Conservation (phyloP, 2,113 vertebrate genomes). For the Eulemur rufifrons region DNA sequence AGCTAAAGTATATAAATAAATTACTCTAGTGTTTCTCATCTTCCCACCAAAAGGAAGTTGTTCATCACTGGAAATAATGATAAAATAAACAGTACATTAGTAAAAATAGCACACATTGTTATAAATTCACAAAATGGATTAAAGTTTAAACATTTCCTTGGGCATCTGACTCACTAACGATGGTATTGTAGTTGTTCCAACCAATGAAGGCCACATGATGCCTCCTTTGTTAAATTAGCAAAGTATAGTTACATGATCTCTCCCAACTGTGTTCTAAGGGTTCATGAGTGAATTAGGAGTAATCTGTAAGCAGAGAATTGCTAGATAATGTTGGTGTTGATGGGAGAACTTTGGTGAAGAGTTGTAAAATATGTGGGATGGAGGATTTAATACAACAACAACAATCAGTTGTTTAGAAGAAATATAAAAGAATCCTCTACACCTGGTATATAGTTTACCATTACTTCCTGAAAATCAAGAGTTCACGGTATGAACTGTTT, state of each 20-base stretch:
- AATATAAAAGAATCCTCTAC: not conserved
- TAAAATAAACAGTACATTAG: conserved; percentile 52
- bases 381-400: not conserved
- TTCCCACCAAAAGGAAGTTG: conserved; percentile 76
- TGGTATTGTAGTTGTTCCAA: not conserved
- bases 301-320: not conserved
- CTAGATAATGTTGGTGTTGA: not conserved
- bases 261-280: not conserved
- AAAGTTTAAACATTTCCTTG: conserved; percentile 52
- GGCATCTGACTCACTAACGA: not conserved
- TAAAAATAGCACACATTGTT: conserved; percentile 74
- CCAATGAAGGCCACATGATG: not conserved
- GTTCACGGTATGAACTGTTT: not conserved
- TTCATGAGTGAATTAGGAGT: rapidly evolving
- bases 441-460: not conserved
- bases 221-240: not conserved
- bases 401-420: not conserved
- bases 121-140: conserved; percentile 67
- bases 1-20: conserved; percentile 66
- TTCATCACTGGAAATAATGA: conserved; percentile 66
- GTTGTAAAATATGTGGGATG: not conserved
- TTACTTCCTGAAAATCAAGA: not conserved
- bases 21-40: conserved; percentile 54
- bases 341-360: not conserved
- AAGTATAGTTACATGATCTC: rapidly evolving